Conservation (phyloP, 35 echinoderm and acorn worm species). For the Ophioderma brevispina region DNA sequence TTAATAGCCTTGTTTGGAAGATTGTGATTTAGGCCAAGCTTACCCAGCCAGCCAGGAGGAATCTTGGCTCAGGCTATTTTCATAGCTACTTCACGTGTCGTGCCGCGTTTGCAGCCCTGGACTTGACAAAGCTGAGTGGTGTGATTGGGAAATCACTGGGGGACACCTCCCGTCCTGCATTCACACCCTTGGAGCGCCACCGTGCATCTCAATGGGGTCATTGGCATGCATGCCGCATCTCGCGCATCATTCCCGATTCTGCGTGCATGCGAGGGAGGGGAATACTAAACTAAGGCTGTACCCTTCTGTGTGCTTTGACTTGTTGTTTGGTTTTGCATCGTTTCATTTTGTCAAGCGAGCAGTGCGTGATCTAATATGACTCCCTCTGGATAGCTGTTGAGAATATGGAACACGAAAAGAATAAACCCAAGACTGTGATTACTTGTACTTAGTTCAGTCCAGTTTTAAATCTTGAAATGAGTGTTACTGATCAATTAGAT, state of each 20-base stretch:
- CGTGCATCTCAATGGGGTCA: neutral
- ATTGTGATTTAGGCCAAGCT: neutral
- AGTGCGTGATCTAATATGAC: neutral
- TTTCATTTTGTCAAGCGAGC: neutral
- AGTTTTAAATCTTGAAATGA: too few relatives aligned
- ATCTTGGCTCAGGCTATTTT: neutral
- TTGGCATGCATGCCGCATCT: neutral
- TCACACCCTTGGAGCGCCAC: neutral
- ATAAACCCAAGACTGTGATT: too few relatives aligned
- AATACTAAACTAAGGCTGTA: neutral
- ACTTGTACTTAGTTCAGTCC: too few relatives aligned
- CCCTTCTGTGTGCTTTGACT: neutral
- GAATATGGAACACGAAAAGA: too few relatives aligned
- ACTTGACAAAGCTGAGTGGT: neutral
- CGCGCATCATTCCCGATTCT: neutral
- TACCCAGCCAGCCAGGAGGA: neutral
- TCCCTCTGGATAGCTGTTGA: too few relatives aligned
- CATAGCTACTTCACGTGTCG: neutral
- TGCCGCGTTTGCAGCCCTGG: neutral
- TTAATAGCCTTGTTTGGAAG: constrained; percentile 3
- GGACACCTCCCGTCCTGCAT: neutral
- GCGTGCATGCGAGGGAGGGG: neutral
- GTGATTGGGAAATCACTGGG: constrained; percentile 7
- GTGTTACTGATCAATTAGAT: too few relatives aligned
- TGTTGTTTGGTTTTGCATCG: neutral